These are phyloP conservation scores for Asarcornis scutulata DNA, from an alignment of 2,113 vertebrate species.

Conservation along the genomic window DNA sequence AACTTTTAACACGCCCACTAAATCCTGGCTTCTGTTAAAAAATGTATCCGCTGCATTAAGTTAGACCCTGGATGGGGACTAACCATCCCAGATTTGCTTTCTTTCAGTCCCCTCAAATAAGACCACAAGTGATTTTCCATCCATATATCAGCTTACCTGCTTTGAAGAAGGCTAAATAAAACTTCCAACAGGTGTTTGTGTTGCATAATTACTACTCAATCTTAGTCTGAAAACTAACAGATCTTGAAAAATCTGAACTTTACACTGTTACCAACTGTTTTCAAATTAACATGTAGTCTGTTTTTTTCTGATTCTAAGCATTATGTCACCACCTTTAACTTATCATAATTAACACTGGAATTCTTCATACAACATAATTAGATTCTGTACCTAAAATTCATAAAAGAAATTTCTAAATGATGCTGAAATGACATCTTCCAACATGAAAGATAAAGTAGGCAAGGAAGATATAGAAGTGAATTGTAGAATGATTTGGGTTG, in stretches of 20 bases:
- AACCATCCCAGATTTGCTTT: not conserved
- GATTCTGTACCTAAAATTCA: not conserved
- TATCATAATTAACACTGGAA: not conserved
- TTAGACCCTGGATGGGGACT: not conserved
- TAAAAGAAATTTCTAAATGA: not conserved
- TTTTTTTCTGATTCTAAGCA: not conserved
- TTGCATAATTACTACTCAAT: not conserved
- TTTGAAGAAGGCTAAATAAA: not conserved
- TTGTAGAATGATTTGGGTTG: not conserved
- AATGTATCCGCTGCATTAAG: not conserved
- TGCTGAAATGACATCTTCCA: not conserved
- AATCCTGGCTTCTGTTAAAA: not conserved
- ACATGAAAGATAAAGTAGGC: not conserved
- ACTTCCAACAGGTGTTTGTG: not conserved
- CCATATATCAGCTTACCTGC: not conserved
- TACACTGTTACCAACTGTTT: not conserved
- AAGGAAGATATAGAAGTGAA: not conserved
- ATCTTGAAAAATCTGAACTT: not conserved
- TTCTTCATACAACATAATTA: not conserved
- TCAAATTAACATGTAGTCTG: not conserved
- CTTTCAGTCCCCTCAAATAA: not conserved
- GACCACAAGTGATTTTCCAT: not conserved
- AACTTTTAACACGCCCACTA: not conserved
- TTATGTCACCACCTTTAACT: not conserved
- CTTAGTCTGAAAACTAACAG: not conserved